These are phyloP conservation scores for Axis porcinus DNA, from an alignment of 2,113 vertebrate species.

Conservation along the genomic window DNA sequence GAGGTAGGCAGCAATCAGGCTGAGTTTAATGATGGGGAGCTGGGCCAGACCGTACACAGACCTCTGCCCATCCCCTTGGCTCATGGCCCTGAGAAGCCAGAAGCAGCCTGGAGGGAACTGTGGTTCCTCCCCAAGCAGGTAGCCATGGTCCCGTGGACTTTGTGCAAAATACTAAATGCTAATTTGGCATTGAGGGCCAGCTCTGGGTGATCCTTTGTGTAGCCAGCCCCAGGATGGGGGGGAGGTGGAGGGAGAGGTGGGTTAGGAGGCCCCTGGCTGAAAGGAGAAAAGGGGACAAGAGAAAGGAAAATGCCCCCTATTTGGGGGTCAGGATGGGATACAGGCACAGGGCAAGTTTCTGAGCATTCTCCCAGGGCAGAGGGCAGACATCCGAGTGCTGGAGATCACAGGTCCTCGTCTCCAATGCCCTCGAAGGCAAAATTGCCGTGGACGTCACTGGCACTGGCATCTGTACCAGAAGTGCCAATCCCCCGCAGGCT, in stretches of 20 bases:
- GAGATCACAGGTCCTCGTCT: conserved; percentile 94
- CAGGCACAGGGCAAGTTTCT: conserved; percentile 74
- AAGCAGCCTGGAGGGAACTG: conserved; percentile 56
- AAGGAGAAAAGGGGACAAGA: conserved; percentile 39
- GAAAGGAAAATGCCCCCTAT: conserved; percentile 68
- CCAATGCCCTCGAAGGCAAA: conserved; percentile 99
- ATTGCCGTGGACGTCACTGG: conserved; percentile 95
- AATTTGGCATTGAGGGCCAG: conserved; percentile 76
- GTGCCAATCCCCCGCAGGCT: conserved; percentile 94
- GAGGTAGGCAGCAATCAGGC: conserved; percentile 71
- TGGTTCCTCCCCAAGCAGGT: conserved; percentile 57
- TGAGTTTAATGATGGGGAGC: conserved; percentile 69
- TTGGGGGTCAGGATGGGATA: conserved; percentile 14
- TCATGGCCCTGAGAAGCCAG: conserved; percentile 52
- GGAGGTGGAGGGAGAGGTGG: background rate
- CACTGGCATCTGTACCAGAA: conserved; percentile 91
- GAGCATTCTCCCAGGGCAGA: conserved; percentile 36
- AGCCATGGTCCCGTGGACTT: conserved; percentile 58
- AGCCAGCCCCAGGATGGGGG: conserved; percentile 14
- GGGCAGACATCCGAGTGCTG: conserved; percentile 38
- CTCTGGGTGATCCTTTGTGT: conserved; percentile 45
- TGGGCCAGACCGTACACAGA: conserved; percentile 62
- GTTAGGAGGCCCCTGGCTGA: conserved; percentile 51
- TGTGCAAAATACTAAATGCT: conserved; percentile 80
- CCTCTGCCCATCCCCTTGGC: conserved; percentile 64